Base-by-base conservation (phyloP, 1,140 invertebrate species). In the Pseudomyrmex pallidus region DNA sequence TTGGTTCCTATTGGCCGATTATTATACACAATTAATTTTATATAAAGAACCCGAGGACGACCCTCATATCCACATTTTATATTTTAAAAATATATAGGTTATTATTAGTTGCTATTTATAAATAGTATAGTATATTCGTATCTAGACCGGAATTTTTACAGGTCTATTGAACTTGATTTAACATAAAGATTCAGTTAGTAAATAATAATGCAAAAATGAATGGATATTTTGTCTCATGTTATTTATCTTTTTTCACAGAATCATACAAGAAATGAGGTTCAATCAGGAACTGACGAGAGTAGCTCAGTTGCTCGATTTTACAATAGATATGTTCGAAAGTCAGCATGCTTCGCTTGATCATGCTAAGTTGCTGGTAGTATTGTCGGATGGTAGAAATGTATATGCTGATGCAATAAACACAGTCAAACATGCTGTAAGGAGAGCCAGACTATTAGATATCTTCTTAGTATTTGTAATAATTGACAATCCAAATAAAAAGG, bases 401-500 rank as follows among this genome's bases (percentile, higher is more conserved):
- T 98, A 98, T 93, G 97, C 96, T n/a, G 98, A 99, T 92, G 98
- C 98, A 4, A 95, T 96, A 87, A 96, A 97, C 0, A 95, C 94
- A 57, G 97, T 99, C 0, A 95, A 96, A 68, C 95, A 96, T 82
- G 97, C 98, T 1, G 96, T 99, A 1, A 95, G 98, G 87, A 94
- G 96, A 89, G 97, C 98, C 4, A 96, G 96, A 84, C 95, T 98
- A 64, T 95, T 96, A 25, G 96, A 97, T 57, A 97, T 99, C 83
- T 99, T 99, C 92, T 95, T 98, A 68, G 97, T 99, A 0, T 99
- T 99, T 92, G 96, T 99, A 56, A 97, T 99, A 74, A 96, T 99
- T 35, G 99, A 99, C 93, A 99, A 98, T 95, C 98, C 98, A 3
- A 95, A 96, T 56, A 98, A 97, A 91, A 98, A 98, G 95, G 97